These are phyloP conservation scores for Oreohelix idahoensis DNA, from an alignment of 1,140 invertebrate genomes.

Conservation along the genomic window DNA sequence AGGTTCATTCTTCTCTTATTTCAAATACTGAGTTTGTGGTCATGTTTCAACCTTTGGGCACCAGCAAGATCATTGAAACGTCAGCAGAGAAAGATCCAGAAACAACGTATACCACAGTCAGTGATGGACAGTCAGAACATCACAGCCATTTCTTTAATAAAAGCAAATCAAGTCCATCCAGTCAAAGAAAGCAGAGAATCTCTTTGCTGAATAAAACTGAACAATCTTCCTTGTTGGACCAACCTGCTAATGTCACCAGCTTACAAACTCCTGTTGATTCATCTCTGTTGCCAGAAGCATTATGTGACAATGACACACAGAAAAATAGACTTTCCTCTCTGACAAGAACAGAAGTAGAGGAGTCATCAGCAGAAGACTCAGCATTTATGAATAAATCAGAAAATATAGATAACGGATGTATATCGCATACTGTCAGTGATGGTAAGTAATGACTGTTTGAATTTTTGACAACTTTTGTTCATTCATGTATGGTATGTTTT, in stretches of 20 bases:
- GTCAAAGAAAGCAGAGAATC: background rate
- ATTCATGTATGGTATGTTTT: too few species aligned
- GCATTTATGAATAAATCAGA: background rate
- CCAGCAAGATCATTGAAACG: background rate
- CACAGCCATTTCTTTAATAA: background rate
- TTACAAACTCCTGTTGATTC: background rate
- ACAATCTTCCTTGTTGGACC: background rate
- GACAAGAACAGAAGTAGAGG: too few species aligned
- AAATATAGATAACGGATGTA: background rate
- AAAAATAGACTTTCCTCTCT: background rate
- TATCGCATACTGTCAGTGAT: background rate
- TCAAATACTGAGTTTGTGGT: background rate
- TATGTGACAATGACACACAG: background rate
- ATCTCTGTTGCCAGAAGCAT: background rate
- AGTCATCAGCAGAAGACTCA: conserved; percentile 11
- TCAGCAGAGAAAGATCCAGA: background rate
- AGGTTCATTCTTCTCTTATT: background rate
- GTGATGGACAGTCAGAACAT: too few species aligned
- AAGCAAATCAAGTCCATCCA: background rate
- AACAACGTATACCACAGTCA: background rate
- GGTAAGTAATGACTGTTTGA: too few species aligned
- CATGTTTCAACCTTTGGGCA: background rate
- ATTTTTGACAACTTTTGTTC: too few species aligned
- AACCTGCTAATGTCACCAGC: background rate
- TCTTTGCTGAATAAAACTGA: background rate